Evolutionary conservation across 2,888 invertebrate species (phyloP).

Genomic region (Trichogramma dendrolimi): DNA sequence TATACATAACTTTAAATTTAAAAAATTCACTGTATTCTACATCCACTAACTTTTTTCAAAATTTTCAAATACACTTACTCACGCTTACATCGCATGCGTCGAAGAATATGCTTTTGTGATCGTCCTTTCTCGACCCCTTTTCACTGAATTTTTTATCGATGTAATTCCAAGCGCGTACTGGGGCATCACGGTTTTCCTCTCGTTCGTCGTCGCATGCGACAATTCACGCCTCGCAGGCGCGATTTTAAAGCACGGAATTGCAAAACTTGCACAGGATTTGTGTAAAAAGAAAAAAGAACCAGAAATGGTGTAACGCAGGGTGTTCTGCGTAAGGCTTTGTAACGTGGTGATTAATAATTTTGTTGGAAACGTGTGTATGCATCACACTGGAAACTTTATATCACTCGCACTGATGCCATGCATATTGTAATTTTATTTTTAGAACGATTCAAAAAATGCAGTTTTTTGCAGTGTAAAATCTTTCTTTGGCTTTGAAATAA

Average conservation of each 20-base stretch:
- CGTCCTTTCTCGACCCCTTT: conserved; percentile 22
- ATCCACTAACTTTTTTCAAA: background rate
- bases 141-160: conserved; percentile 40
- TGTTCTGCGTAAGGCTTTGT: conserved; percentile 23
- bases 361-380: background rate
- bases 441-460: too few species aligned
- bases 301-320: background rate
- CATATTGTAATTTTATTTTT: too few species aligned
- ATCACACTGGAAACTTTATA: too few species aligned
- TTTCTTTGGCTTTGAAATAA: too few species aligned
- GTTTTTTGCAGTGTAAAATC: too few species aligned
- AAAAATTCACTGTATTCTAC: too few species aligned
- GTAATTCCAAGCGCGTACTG: conserved; percentile 38
- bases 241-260: conserved; percentile 30
- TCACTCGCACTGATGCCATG: too few species aligned
- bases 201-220: conserved; percentile 6
- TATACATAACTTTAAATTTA: too few species aligned
- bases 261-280: conserved; percentile 20
- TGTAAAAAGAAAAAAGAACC: conserved; percentile 14
- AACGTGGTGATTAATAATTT: conserved; percentile 28
- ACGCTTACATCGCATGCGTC: background rate
- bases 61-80: conserved; percentile 20
- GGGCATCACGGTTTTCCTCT: conserved; percentile 6
- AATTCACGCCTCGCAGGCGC: conserved; percentile 31
- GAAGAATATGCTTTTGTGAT: too few species aligned